Conservation (phyloP, 1,140 invertebrate genomes). For the Calliopsis andreniformis region DNA sequence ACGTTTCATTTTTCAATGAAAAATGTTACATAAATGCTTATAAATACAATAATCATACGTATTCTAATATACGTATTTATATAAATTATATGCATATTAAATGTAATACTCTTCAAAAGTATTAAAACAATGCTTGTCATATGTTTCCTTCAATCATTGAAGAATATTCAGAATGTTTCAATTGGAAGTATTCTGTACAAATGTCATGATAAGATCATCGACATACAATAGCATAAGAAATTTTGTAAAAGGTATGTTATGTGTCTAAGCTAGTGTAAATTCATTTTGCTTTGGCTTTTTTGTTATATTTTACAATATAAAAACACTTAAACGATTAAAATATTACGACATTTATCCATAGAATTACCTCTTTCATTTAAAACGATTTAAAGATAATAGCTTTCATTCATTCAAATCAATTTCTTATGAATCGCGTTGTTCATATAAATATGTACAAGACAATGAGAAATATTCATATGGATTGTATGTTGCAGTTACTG, state of each 20-base stretch:
- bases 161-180: slow-evolving; percentile 26
- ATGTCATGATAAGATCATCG: slow-evolving; percentile 15
- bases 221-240: slow-evolving; percentile 30
- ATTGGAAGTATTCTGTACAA: slow-evolving; percentile 22
- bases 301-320: slow-evolving; percentile 53
- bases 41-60: slow-evolving; percentile 29
- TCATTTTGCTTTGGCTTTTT: slow-evolving; percentile 63
- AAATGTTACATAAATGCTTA: slow-evolving; percentile 29
- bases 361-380: slow-evolving; percentile 33
- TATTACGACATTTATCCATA: slow-evolving; percentile 40
- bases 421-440: not conserved
- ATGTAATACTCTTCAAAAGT: slow-evolving; percentile 6
- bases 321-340: slow-evolving; percentile 52
- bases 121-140: slow-evolving; percentile 30
- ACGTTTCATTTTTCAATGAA: not conserved
- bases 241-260: slow-evolving; percentile 44
- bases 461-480: slow-evolving; percentile 34
- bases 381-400: slow-evolving; percentile 25
- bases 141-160: slow-evolving; percentile 17
- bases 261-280: slow-evolving; percentile 56
- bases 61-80: not conserved
- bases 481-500: slow-evolving; percentile 6
- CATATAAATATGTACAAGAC: slow-evolving; percentile 33
- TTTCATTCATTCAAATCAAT: slow-evolving; percentile 20
- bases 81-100: slow-evolving; percentile 7